Base-by-base conservation (phyloP, 30 jellyfish, hydroid and myxozoan genomes). In the Clytia hemisphaerica region DNA sequence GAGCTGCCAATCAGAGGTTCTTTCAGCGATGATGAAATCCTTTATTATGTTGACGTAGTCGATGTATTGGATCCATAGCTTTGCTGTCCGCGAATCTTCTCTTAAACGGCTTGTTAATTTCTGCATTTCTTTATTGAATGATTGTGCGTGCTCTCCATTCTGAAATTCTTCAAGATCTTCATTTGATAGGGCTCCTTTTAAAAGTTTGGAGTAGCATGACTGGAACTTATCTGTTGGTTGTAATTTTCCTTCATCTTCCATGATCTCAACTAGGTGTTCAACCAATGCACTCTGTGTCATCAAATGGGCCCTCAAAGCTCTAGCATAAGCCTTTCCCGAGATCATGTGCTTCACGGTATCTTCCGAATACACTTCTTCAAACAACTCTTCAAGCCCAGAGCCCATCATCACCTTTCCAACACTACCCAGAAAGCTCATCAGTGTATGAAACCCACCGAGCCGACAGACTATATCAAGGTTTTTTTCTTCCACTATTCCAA, bases 401-500 rank as follows among this genome's bases (percentile, higher is more conserved):
- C 60, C 80, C 49, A 64, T 53, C 76, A 77, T 77, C 42, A 77
- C 19, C 67, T 40, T 37, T 29, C 75, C 85, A 35, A 37, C 51
- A 31, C 92, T 77, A 30, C 61, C 92, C 32, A 64, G 77, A 45
- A 67, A 77, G 34, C 92, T 64, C 92, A 77, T 66, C 59, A 77
- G 21, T 9, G 83, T 77, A n/a, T 77, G 84, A 66, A 77, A 77
- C 15, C 83, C 84, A 32, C 92, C 83, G 6, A 77, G 77, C 33
- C 92, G 21, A 38, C 67, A 37, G 25, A 77, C 84, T 12, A 64
- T 66, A 25, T 48, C 46, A 32, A 66, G 27, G n/a, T 37, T 32
- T 44, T 34, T 38, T 46, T 48, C 85, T 51, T 45, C 5, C 21
- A 47, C 32, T 12, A 68, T 68, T 5, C 21, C 32, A 12, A 68